A percentile compares a stretch with the other conserved stretches of the same genome.
Conservation (phyloP, 1,140 invertebrate genomes). For the Dreissena rostriformis region DNA sequence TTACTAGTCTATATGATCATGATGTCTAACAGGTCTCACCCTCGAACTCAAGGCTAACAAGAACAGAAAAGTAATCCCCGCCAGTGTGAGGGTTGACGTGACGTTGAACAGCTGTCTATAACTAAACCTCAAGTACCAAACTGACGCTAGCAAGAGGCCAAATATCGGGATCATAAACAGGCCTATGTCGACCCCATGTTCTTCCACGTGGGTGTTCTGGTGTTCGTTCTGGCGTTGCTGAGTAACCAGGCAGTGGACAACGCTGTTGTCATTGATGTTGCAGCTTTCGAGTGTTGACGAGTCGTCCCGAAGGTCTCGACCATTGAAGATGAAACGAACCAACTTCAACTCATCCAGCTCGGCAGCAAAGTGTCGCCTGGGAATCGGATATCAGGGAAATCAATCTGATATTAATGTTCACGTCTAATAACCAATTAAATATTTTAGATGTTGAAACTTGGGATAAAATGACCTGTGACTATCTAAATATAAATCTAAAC, state of each 20-base stretch:
- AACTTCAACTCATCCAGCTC: slow-evolving; percentile 90
- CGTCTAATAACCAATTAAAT: too few relatives aligned
- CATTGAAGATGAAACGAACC: slow-evolving; percentile 93
- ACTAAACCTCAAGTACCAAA: slow-evolving; percentile 86
- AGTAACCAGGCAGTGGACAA: slow-evolving; percentile 91
- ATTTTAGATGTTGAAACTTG: too few relatives aligned
- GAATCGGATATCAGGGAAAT: slow-evolving; percentile 66
- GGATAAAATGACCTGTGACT: too few relatives aligned
- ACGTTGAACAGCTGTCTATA: slow-evolving; percentile 86
- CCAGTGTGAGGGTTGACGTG: slow-evolving; percentile 85
- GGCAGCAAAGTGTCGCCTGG: slow-evolving; percentile 90
- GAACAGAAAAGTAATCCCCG: slow-evolving; percentile 85
- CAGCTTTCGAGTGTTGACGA: slow-evolving; percentile 88
- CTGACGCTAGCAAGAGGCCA: slow-evolving; percentile 83
- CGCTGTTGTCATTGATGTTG: slow-evolving; percentile 92
- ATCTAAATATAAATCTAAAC: too few relatives aligned
- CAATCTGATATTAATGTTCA: too few relatives aligned
- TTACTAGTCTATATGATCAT: slow-evolving; percentile 61
- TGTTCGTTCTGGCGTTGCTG: slow-evolving; percentile 57
- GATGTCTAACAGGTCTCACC: slow-evolving; percentile 47
- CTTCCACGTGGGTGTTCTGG: slow-evolving; percentile 30
- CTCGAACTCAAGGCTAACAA: slow-evolving; percentile 77
- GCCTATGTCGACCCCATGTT: slow-evolving; percentile 67
- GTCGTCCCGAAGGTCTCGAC: slow-evolving; percentile 90
- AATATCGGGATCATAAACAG: slow-evolving; percentile 82